A percentile compares a stretch with the other conserved stretches of the same genome.
Conservation (phyloP, 2,113 vertebrate genomes). For the Seriola aureovittata region DNA sequence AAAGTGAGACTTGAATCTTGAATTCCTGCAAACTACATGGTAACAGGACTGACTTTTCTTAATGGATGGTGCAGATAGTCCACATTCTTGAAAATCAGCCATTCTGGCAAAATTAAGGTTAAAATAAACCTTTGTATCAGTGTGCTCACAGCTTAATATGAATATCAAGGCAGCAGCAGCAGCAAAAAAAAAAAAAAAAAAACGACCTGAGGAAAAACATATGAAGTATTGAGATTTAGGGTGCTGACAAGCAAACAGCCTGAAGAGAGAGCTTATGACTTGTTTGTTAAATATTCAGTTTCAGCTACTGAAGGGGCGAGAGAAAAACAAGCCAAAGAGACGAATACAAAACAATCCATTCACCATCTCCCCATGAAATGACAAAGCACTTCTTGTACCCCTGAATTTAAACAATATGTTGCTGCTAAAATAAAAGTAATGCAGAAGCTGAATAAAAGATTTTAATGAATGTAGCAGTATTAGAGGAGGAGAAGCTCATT, state of each 20-base stretch:
- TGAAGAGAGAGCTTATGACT: background rate
- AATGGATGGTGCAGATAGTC: background rate
- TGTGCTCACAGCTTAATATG: background rate
- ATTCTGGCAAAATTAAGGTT: background rate
- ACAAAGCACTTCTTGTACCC: no score
- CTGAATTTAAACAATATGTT: background rate
- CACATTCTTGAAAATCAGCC: background rate
- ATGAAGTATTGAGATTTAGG: background rate
- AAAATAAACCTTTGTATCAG: background rate
- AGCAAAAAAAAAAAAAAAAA: background rate
- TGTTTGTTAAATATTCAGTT: no score
- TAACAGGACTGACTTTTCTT: background rate
- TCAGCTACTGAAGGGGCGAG: background rate
- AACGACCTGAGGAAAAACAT: background rate
- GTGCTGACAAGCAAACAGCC: background rate
- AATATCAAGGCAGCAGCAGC: background rate
- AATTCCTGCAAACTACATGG: background rate
- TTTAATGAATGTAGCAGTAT: background rate
- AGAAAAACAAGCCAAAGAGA: background rate
- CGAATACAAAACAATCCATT: background rate
- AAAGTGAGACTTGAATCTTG: background rate
- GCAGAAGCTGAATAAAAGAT: background rate
- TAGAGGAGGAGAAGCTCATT: conserved; percentile 5
- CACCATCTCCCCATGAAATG: background rate
- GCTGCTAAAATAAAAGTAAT: background rate